phyloP scores from a whole-genome alignment of 2,113 vertebrate species.

The Lota lota region DNA sequence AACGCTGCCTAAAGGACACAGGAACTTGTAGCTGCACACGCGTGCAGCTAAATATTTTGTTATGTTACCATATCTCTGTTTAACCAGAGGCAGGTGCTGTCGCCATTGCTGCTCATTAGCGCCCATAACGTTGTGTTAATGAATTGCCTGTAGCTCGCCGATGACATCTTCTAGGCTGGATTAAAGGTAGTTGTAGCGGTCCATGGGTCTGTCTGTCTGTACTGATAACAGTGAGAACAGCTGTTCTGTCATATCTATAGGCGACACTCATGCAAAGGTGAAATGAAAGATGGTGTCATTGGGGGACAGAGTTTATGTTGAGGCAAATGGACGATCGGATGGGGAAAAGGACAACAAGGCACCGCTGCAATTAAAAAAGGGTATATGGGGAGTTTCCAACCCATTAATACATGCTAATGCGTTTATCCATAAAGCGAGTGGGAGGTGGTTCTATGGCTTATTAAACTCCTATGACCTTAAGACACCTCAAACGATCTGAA shows the following conservation, averaged over 20 bases:
- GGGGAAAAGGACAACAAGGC: neutral
- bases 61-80: conserved; percentile 36
- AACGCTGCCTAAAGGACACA: conserved; percentile 42
- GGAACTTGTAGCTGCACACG: conserved; percentile 31
- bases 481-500: conserved; percentile 12
- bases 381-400: conserved; percentile 37
- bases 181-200: too few species aligned
- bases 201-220: too few species aligned
- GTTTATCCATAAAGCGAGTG: neutral
- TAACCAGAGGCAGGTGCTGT: conserved; percentile 46
- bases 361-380: conserved; percentile 14
- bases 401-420: conserved; percentile 52
- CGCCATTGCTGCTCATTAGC: conserved; percentile 17
- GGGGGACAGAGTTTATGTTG: neutral
- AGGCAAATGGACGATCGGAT: neutral
- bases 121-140: conserved; percentile 15
- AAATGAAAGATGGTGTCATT: conserved; percentile 52
- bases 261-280: conserved; percentile 35
- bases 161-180: neutral
- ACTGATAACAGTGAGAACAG: too few species aligned
- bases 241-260: too few species aligned
- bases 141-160: neutral
- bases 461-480: conserved; percentile 4
- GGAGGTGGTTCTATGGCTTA: conserved; percentile 14
- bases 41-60: neutral